Percentiles rank a stretch among this genome's conserved stretches.
phyloP scores from a whole-genome alignment of 2,888 invertebrate genomes.

The Epistrophe grossulariae region DNA sequence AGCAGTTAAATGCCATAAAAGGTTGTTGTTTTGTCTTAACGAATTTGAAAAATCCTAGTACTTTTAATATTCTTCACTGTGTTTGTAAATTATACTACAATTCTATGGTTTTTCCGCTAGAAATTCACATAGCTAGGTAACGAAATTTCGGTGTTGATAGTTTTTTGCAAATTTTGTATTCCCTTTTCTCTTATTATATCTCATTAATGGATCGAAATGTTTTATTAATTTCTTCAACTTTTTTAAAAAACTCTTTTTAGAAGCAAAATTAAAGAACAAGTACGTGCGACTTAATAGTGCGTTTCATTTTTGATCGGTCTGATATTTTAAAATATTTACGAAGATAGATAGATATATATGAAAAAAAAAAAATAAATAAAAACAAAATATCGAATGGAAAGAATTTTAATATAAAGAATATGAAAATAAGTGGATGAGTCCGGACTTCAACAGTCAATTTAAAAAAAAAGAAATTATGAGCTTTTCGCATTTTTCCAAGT shows the following conservation, averaged over 20 bases:
- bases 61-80: too few relatives aligned
- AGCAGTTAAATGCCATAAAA: too few relatives aligned
- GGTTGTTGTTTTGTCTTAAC: too few relatives aligned
- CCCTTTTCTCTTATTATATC: too few relatives aligned
- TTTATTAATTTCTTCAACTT: not conserved
- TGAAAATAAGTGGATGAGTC: not conserved
- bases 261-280: not conserved
- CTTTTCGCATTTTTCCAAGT: not conserved
- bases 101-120: too few relatives aligned
- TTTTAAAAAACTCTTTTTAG: not conserved
- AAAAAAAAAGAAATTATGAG: not conserved
- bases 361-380: not conserved
- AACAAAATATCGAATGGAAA: not conserved
- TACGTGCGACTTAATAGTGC: not conserved
- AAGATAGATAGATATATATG: not conserved
- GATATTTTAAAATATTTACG: not conserved
- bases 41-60: too few relatives aligned
- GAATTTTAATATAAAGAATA: not conserved
- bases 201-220: too few relatives aligned
- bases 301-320: not conserved
- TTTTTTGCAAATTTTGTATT: too few relatives aligned
- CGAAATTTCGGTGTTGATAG: too few relatives aligned
- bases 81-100: too few relatives aligned
- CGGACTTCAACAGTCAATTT: not conserved
- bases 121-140: too few relatives aligned